Conservation (phyloP, 2,888 invertebrate genomes). For the Stramonita haemastoma region DNA sequence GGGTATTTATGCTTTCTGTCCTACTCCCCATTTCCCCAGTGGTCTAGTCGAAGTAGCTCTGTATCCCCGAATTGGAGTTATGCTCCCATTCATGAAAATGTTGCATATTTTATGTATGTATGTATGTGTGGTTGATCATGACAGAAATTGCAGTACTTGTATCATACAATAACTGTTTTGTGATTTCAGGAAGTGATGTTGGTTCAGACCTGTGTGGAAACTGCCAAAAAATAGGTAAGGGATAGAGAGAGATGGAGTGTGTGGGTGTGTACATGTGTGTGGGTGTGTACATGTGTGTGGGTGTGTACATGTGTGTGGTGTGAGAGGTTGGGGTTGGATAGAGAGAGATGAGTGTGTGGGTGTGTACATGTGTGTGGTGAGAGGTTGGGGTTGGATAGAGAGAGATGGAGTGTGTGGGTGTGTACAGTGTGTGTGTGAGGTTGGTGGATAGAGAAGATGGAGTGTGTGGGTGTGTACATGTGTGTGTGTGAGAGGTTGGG, state of each 20-base stretch:
- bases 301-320: not conserved
- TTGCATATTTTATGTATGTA: no score
- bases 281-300: not conserved
- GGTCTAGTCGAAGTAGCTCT: no score
- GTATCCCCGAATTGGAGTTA: no score
- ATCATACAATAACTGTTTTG: no score
- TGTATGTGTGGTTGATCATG: no score
- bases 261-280: no score
- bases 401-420: not conserved
- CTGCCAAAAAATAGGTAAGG: conserved; percentile 42
- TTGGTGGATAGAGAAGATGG: not conserved
- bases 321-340: not conserved
- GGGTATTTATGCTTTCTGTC: no score
- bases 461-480: not conserved
- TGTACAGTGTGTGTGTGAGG: not conserved
- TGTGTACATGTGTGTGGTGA: not conserved
- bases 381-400: no score
- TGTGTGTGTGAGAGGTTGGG: not conserved
- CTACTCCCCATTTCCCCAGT: no score
- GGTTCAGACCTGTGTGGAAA: conserved; percentile 27
- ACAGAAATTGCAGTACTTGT: not conserved
- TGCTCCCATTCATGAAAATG: no score
- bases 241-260: not conserved
- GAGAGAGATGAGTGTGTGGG: not conserved
- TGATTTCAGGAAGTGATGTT: conserved; percentile 4